Base-by-base conservation (phyloP, 2,888 invertebrate species). In the Phalera bucephala region DNA sequence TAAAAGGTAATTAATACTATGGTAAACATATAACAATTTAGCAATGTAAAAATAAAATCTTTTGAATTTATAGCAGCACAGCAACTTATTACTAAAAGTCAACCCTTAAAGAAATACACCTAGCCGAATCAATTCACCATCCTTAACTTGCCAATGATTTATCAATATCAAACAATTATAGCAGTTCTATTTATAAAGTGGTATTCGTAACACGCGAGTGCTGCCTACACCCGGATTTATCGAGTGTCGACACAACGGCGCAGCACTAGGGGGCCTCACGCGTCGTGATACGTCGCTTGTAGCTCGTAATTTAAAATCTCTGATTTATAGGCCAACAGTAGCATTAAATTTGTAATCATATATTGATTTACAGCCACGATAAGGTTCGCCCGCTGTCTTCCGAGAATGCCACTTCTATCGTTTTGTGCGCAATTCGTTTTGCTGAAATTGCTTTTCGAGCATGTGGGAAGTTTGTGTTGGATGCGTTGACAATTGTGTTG, bases 291-390 rank as follows among this genome's bases (percentile, higher is more conserved):
- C 82, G 72, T 76, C 73, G 75, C 80, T 72, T 78, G 86, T 85
- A 84, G 73, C 73, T 84, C 88, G 86, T 88, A 85, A 88, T 86
- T 88, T 86, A 85, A 86, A 87, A 86, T 83, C 70, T 61, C 80
- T 85, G 88, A 89, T 89, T 89, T 89, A 89, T 85, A 80, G 80
- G 72, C 72, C 83, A 87, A 88, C 88, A 81, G 88, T 89, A 88
- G 88, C 88, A 88, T 88, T 88, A 89, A 88, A 89, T 88, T 88
- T 89, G 88, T 89, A 88, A 88, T 89, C 87, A 87, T 86, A 87
- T 88, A 88, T 88, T 88, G 88, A 89, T 89, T 89, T 89, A 89
- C 85, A 81, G 76, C 76, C 44, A 53, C 83, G 88, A 88, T 88
- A 88, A 85, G 83, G 80, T 66, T 76, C 77, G 70, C 80, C 77